Evolutionary conservation across 1,140 invertebrate species (phyloP).

Genomic region (Sitodiplosis mosellana): DNA sequence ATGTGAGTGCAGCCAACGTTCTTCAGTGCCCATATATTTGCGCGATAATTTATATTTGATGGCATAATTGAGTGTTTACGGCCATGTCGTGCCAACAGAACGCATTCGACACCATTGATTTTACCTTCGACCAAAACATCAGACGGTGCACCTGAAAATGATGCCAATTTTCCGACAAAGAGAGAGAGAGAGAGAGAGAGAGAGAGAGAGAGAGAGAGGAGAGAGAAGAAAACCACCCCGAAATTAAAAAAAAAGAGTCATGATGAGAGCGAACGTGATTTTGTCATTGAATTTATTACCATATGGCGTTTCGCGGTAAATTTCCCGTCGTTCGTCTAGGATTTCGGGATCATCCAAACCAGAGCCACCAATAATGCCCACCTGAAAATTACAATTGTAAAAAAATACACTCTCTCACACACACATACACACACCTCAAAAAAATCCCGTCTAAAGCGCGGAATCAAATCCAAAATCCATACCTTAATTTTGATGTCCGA

Average conservation of each 20-base stretch:
- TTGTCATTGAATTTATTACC: no score
- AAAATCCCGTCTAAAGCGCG: no score
- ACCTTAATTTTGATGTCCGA: no score
- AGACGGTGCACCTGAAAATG: slow-evolving; percentile 39
- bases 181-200: no score
- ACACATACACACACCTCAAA: no score
- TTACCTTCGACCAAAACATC: slow-evolving; percentile 58
- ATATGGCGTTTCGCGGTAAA: slow-evolving; percentile 55
- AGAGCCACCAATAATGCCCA: slow-evolving; percentile 91
- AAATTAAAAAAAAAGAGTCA: no score
- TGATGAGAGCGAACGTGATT: no score
- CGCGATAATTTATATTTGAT: slow-evolving; percentile 72
- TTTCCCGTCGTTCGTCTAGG: slow-evolving; percentile 46
- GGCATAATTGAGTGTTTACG: slow-evolving; percentile 65
- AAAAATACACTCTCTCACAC: no score
- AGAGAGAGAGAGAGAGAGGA: no score
- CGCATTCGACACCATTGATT: slow-evolving; percentile 59
- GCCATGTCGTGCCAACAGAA: slow-evolving; percentile 80
- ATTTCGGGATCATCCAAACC: slow-evolving; percentile 77
- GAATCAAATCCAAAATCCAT: no score
- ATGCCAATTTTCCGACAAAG: no score
- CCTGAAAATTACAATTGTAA: slow-evolving; percentile 29
- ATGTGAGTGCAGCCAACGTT: slow-evolving; percentile 78
- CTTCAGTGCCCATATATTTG: slow-evolving; percentile 89
- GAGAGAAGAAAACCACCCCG: no score